A percentile compares a stretch with the other conserved stretches of the same genome.
Conservation (phyloP, 2,113 vertebrate species). For the Microtus richardsoni region DNA sequence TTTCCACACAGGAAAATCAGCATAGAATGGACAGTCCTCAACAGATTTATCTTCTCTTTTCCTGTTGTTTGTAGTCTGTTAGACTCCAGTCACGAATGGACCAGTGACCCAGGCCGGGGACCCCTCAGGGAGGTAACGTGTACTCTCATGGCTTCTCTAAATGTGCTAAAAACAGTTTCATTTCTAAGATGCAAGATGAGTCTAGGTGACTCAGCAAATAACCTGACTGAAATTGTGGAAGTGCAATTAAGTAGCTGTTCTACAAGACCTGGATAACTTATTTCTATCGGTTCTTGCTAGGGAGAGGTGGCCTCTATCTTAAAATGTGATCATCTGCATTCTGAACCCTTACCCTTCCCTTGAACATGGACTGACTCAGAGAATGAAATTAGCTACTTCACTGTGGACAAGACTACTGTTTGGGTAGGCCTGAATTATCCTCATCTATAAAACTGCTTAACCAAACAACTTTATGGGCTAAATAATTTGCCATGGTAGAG, state of each 20-base stretch:
- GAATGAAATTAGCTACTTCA: not conserved
- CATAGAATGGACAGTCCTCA: slow-evolving; percentile 80
- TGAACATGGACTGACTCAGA: not conserved
- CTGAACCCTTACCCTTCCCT: not conserved
- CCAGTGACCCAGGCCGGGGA: not conserved
- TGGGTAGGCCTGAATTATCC: not conserved
- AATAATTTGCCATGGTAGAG: not conserved
- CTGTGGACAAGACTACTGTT: not conserved
- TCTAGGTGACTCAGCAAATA: not conserved
- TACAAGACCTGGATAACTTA: not conserved
- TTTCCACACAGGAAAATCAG: slow-evolving; percentile 82
- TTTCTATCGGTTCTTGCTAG: slow-evolving; percentile 37
- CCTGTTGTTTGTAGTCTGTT: slow-evolving; percentile 78
- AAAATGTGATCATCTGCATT: not conserved
- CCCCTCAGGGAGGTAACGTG: not conserved
- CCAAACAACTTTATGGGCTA: not conserved
- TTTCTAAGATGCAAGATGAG: not conserved
- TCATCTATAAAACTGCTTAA: not conserved
- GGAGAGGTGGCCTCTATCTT: slow-evolving; percentile 1
- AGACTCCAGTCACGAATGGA: slow-evolving; percentile 53
- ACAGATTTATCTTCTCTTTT: slow-evolving; percentile 66
- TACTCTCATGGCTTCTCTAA: not conserved
- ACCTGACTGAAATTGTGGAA: not conserved
- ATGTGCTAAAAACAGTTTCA: not conserved
- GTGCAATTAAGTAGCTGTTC: not conserved